Percentiles rank a stretch among this genome's conserved stretches.
Evolutionary conservation across 2,888 invertebrate genomes (phyloP).

Genomic region (Noctua fimbriata): DNA sequence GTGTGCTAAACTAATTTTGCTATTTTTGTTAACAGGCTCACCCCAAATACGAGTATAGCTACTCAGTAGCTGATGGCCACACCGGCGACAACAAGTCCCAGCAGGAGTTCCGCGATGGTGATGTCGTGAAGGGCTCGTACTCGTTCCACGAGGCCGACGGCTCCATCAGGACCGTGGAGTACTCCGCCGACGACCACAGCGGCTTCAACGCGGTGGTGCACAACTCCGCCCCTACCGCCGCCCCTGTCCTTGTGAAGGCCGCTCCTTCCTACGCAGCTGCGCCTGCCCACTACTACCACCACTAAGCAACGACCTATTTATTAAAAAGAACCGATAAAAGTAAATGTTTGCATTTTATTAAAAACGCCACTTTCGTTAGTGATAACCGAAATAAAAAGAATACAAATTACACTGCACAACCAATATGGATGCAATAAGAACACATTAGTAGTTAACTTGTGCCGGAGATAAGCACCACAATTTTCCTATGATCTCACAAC

Average conservation of each 20-base stretch:
- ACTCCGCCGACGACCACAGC: constrained; percentile 86
- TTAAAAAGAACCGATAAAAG: constrained; percentile 19
- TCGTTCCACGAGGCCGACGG: constrained; percentile 87
- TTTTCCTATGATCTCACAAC: neutral
- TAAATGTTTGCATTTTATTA: neutral
- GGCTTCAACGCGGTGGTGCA: constrained; percentile 83
- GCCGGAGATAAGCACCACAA: neutral
- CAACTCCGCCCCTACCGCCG: constrained; percentile 75
- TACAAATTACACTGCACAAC: neutral
- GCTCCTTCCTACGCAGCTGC: constrained; percentile 63
- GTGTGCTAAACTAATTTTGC: constrained; percentile 68
- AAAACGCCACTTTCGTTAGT: neutral
- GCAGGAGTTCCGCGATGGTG: constrained; percentile 88
- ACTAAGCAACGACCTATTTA: constrained; percentile 30
- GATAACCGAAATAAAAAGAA: neutral
- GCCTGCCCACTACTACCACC: constrained; percentile 66
- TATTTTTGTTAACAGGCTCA: constrained; percentile 74
- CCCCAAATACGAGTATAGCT: constrained; percentile 86
- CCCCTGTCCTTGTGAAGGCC: constrained; percentile 66
- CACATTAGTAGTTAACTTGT: too few species aligned
- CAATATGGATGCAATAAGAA: too few species aligned
- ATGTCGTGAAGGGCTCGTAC: constrained; percentile 90
- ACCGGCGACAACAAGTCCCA: constrained; percentile 88
- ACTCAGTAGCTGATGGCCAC: constrained; percentile 85
- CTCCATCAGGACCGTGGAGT: constrained; percentile 86